phyloP scores from a whole-genome alignment of 2,797 vertebrate species.

The Kryptolebias ocellatus region DNA sequence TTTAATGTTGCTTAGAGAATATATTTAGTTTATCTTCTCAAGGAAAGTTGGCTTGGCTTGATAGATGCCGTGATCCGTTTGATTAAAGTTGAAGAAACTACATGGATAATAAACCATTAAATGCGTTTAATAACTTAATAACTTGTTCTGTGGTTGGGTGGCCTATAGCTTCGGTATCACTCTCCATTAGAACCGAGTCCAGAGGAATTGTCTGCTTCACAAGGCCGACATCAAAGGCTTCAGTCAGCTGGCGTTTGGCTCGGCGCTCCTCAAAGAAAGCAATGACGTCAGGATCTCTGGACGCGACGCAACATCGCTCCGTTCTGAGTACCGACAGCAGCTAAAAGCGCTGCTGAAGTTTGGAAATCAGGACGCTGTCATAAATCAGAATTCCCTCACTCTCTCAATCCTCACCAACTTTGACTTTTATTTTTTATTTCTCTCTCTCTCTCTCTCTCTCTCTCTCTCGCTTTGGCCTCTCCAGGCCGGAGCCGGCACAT shows the following conservation, averaged over 20 bases:
- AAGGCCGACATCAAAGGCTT: conserved; percentile 57
- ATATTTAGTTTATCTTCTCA: conserved; percentile 23
- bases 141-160: conserved; percentile 30
- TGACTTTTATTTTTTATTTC: conserved; percentile 17
- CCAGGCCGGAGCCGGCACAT: conserved; percentile 76
- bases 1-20: conserved; percentile 17
- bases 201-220: conserved; percentile 9
- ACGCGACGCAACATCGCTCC: conserved; percentile 57
- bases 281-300: conserved; percentile 73
- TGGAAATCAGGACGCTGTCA: conserved; percentile 54
- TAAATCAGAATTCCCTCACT: conserved; percentile 72
- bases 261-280: conserved; percentile 55
- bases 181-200: conserved; percentile 20
- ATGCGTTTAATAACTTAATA: conserved; percentile 10
- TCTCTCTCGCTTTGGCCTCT: conserved; percentile 22
- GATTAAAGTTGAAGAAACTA: conserved; percentile 26
- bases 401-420: conserved; percentile 41
- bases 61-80: conserved; percentile 38
- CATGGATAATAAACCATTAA: conserved; percentile 38
- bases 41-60: conserved; percentile 31
- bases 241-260: conserved; percentile 70
- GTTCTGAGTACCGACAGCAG: conserved; percentile 54
- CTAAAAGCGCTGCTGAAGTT: conserved; percentile 54
- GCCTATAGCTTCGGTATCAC: conserved; percentile 29
- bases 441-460: too few relatives aligned